phyloP scores from a whole-genome alignment of 2,797 vertebrate genomes.

The Ficedula albicollis region DNA sequence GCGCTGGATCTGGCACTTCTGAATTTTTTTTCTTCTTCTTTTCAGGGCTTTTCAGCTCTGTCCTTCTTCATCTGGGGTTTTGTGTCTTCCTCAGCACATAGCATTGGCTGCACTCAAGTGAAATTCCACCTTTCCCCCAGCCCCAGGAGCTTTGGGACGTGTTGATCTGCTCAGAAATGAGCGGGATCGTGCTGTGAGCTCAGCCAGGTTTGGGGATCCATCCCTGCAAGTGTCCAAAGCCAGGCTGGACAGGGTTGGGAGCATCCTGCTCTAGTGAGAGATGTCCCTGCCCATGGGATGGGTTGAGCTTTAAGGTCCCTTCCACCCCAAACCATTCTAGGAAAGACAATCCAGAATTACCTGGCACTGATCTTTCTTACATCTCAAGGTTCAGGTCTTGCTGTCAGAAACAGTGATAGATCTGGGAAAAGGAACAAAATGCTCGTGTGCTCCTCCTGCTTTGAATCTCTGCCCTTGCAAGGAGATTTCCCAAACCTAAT shows the following conservation, averaged over 20 bases:
- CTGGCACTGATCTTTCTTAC: not conserved
- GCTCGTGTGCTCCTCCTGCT: not conserved
- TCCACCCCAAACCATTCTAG: not conserved
- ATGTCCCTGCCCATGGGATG: not conserved
- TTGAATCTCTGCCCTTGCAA: not conserved
- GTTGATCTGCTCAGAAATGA: not conserved
- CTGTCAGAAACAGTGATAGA: not conserved
- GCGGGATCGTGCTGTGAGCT: rapidly evolving
- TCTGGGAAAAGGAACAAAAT: not conserved
- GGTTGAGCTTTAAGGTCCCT: not conserved
- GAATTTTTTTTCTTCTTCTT: not conserved
- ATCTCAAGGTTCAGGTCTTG: not conserved
- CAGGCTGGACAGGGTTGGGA: not conserved
- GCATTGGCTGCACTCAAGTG: not conserved
- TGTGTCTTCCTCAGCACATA: rapidly evolving
- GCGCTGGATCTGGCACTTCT: not conserved
- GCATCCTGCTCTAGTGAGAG: not conserved
- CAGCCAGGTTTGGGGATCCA: not conserved
- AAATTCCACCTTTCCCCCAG: not conserved
- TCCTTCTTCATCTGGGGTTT: not conserved
- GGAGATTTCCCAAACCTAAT: not conserved
- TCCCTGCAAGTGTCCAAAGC: not conserved
- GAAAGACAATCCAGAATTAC: not conserved
- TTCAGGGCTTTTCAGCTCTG: not conserved
- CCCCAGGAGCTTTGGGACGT: not conserved